Evolutionary conservation across 1,140 invertebrate species (phyloP), one percentile per base, ranked within the genome.

Genomic region (Propsilocerus akamusi): DNA sequence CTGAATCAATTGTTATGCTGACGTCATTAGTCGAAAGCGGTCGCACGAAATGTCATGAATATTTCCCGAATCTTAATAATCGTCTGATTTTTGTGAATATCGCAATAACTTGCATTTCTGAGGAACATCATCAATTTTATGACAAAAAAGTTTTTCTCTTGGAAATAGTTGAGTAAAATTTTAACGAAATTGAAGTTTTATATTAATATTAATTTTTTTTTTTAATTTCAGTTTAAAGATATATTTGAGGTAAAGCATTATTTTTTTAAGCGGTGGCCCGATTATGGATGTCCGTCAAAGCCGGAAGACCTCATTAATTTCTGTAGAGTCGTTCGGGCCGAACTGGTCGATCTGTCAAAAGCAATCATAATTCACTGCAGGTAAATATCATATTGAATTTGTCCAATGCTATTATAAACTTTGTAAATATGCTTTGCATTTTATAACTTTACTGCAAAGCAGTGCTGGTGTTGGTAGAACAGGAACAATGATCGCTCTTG

Each of bases 401-500:
- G n/a, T n/a, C n/a, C n/a, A n/a, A n/a, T n/a, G n/a, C n/a, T n/a
- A n/a, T n/a, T n/a, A n/a, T n/a, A n/a, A n/a, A n/a, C n/a, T n/a
- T 50, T 48, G 6, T 17, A n/a, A n/a, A n/a, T n/a, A n/a, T n/a
- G n/a, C n/a, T n/a, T n/a, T n/a, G n/a, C n/a, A n/a, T n/a, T n/a
- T n/a, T n/a, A n/a, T n/a, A n/a, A n/a, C n/a, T n/a, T n/a, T n/a
- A n/a, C n/a, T n/a, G n/a, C n/a, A n/a, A n/a, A 68, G 52, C 51
- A 79, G 81, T 60, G 85, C 86, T 53, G 86, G 87, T 28, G 86
- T 90, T 48, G 87, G 87, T 12, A 71, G 87, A 53, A 87, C 83
- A 2, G 87, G 87, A 23, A 91, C 87, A 1, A 76, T 88, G 52
- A 85, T 92, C 52, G 81, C 83, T 2, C 68, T 89, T 50, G 86